Evolutionary conservation across 1,140 invertebrate genomes (phyloP).

Genomic region (Calycopis cecrops): DNA sequence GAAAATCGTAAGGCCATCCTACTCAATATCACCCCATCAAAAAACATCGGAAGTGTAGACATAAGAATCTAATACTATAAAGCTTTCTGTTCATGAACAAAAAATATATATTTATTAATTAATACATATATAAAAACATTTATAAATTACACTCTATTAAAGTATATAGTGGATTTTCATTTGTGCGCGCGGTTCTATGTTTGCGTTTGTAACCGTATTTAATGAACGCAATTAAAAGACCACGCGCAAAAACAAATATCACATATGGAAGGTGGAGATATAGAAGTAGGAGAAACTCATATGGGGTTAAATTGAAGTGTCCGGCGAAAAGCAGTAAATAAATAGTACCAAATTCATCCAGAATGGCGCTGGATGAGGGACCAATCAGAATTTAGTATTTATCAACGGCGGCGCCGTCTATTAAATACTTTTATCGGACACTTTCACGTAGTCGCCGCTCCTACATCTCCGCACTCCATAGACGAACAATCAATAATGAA

Average conservation of each 20-base stretch:
- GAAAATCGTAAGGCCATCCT: constrained; percentile 47
- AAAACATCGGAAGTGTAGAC: constrained; percentile 38
- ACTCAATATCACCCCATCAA: constrained; percentile 40
- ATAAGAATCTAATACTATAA: constrained; percentile 38
- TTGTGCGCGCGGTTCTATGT: constrained; percentile 1
- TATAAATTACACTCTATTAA: constrained; percentile 28
- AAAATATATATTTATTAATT: constrained; percentile 29
- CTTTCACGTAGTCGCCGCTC: no score
- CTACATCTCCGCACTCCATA: no score
- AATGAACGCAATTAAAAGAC: no score
- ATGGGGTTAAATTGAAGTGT: no score
- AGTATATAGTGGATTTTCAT: constrained; percentile 13
- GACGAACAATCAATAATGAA: no score
- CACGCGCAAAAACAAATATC: no score
- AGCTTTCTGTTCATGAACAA: constrained; percentile 28
- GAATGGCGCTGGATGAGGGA: no score
- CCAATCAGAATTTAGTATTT: no score
- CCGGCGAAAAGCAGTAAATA: no score
- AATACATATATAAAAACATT: constrained; percentile 27
- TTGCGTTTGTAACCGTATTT: background rate
- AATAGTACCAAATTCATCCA: no score
- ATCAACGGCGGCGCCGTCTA: background rate
- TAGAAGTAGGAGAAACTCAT: no score
- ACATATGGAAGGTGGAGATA: no score
- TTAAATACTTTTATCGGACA: constrained; percentile 27